Conservation (phyloP, 2,888 invertebrate genomes). For the Xylocampa areola region DNA sequence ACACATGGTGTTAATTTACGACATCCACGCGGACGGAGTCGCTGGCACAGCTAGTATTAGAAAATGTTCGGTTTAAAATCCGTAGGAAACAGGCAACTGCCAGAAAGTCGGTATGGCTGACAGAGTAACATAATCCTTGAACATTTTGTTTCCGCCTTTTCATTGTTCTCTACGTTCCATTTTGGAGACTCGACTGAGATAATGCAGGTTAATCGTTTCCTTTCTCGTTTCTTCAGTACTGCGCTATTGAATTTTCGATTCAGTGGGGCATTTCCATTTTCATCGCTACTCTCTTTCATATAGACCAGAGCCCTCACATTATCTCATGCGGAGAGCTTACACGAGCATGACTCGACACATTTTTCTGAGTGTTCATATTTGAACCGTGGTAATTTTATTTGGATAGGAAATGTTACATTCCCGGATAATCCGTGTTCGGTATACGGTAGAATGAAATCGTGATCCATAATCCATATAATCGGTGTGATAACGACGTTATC, state of each 20-base stretch:
- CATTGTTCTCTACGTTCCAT: conserved; percentile 19
- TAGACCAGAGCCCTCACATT: conserved; percentile 23
- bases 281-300: conserved; percentile 29
- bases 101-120: conserved; percentile 20
- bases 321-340: conserved; percentile 14
- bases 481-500: too few relatives aligned
- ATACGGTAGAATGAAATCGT: not conserved
- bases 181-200: conserved; percentile 3
- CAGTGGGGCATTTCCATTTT: conserved; percentile 30
- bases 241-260: conserved; percentile 18
- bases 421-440: not conserved
- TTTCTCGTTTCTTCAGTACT: conserved; percentile 13
- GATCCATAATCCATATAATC: too few relatives aligned
- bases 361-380: conserved; percentile 18
- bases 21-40: too few relatives aligned
- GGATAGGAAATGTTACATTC: conserved; percentile 11
- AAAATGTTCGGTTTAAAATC: conserved; percentile 13
- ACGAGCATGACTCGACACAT: conserved; percentile 25
- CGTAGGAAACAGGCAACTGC: not conserved
- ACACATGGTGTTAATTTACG: too few relatives aligned
- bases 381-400: conserved; percentile 24
- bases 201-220: conserved; percentile 17
- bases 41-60: too few relatives aligned
- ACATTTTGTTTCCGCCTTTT: conserved; percentile 15
- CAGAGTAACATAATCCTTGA: conserved; percentile 3